A percentile compares a stretch with the other conserved stretches of the same genome.
phyloP scores from a whole-genome alignment of 2,113 vertebrate genomes.

The Archocentrus centrarchus region DNA sequence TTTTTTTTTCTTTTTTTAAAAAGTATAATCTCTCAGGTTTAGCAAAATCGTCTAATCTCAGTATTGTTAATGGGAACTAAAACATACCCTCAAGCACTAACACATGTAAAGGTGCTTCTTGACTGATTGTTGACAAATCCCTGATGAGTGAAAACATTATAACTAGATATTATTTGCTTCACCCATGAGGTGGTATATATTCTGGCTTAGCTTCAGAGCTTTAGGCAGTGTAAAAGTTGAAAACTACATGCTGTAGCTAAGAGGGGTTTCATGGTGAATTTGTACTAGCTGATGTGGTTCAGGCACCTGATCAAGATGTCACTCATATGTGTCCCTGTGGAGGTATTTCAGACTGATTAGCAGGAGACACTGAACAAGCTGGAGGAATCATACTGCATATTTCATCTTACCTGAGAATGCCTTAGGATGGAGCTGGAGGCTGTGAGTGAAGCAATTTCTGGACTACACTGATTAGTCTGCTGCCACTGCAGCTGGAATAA shows the following conservation, averaged over 20 bases:
- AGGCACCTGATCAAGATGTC: constrained; percentile 32
- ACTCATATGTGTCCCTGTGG: constrained; percentile 26
- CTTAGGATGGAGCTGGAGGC: constrained; percentile 38
- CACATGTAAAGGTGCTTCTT: background rate
- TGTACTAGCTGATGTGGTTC: background rate
- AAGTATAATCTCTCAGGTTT: background rate
- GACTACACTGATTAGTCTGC: constrained; percentile 23
- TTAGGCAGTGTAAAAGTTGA: background rate
- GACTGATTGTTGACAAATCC: background rate
- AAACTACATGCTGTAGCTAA: background rate
- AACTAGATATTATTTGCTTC: background rate
- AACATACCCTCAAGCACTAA: no score
- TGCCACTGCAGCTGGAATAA: background rate
- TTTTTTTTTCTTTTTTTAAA: no score
- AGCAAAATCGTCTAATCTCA: background rate
- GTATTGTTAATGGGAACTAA: no score
- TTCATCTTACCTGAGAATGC: background rate
- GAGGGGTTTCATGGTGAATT: background rate
- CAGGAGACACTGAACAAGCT: constrained; percentile 24
- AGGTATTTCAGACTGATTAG: constrained; percentile 1
- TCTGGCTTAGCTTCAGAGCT: background rate
- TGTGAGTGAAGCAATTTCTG: background rate
- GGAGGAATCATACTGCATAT: constrained; percentile 13
- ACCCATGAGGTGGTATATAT: background rate
- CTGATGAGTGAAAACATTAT: background rate